Conservation (phyloP, 2,888 invertebrate genomes). For the Cacoxenus indagator region DNA sequence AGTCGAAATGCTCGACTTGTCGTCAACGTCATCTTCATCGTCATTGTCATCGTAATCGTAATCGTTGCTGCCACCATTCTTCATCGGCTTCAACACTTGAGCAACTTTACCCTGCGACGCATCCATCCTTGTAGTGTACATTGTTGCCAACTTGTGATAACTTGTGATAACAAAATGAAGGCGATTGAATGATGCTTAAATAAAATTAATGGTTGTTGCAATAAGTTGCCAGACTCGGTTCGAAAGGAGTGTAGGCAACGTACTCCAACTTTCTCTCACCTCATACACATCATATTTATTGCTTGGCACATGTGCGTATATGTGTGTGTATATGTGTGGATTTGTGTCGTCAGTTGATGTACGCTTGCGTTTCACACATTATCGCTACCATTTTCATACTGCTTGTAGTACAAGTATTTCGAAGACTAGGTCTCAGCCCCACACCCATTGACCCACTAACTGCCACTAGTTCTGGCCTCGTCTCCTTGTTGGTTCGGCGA, state of each 20-base stretch:
- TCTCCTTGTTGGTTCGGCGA: too few relatives aligned
- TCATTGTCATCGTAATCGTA: not conserved
- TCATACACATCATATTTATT: not conserved
- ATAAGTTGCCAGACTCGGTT: slow-evolving; percentile 59
- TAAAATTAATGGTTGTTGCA: slow-evolving; percentile 66
- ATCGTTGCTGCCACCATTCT: not conserved
- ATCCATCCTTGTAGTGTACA: slow-evolving; percentile 28
- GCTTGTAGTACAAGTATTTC: too few relatives aligned
- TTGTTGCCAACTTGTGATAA: slow-evolving; percentile 54
- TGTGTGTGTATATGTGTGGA: not conserved
- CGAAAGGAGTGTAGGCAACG: not conserved
- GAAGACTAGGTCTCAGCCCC: too few relatives aligned
- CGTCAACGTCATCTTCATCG: not conserved
- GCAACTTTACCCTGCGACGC: slow-evolving; percentile 15
- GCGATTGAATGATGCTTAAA: slow-evolving; percentile 66
- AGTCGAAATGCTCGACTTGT: not conserved
- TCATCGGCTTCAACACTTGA: slow-evolving; percentile 2
- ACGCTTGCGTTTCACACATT: not conserved
- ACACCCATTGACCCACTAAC: too few relatives aligned
- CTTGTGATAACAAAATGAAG: slow-evolving; percentile 56
- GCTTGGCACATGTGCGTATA: not conserved
- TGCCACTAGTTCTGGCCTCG: too few relatives aligned
- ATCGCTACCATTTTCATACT: not conserved
- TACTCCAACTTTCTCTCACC: not conserved
- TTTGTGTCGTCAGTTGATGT: not conserved